phyloP scores from a whole-genome alignment of 2,797 vertebrate species.

The Podarcis siculus region DNA sequence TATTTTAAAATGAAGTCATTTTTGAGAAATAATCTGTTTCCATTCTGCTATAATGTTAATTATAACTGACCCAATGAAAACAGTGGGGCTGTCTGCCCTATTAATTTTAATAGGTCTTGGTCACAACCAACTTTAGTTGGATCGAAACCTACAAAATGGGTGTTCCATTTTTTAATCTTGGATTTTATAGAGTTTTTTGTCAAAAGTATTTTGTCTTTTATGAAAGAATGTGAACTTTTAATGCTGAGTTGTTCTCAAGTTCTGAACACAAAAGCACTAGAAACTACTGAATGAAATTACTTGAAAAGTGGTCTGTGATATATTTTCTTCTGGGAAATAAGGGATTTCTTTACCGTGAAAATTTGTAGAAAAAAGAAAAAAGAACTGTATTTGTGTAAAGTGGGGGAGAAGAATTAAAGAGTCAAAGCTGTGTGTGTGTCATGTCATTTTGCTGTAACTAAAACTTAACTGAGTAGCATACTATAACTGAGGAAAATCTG shows the following conservation, averaged over 20 bases:
- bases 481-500: neutral
- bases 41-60: neutral
- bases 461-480: neutral
- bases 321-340: conserved; percentile 21
- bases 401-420: neutral
- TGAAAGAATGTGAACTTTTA: neutral
- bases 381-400: neutral
- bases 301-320: neutral
- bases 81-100: neutral
- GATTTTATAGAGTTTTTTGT: neutral
- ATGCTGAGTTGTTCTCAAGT: neutral
- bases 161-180: neutral
- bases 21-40: neutral
- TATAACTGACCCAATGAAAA: neutral
- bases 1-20: neutral
- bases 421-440: neutral
- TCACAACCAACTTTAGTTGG: neutral
- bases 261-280: conserved; percentile 2
- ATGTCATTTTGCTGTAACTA: neutral
- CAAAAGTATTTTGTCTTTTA: neutral
- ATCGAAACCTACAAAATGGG: neutral
- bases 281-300: conserved; percentile 39
- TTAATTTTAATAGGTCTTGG: neutral
- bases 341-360: neutral
- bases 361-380: neutral